A percentile compares a stretch with the other conserved stretches of the same genome.
Conservation (phyloP, 92 coral and sea anemone genomes). For the Bergia puertoricense region DNA sequence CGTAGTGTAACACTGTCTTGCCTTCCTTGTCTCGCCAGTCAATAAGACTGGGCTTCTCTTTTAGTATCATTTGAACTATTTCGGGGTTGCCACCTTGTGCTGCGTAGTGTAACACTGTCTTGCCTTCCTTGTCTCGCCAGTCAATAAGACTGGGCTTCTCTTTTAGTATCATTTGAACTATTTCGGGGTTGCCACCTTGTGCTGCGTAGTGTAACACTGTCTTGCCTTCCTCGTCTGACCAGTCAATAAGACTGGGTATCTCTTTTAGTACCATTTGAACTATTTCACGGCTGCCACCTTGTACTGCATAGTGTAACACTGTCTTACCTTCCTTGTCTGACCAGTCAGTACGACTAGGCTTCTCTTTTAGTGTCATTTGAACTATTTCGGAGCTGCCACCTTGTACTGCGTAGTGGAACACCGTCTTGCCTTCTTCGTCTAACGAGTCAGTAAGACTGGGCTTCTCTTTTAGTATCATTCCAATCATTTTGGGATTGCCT, state of each 20-base stretch:
- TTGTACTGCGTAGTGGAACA: neutral
- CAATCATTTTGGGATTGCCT: neutral
- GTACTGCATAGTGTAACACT: neutral
- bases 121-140: too few relatives aligned
- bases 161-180: too few relatives aligned
- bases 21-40: neutral
- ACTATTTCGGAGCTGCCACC: neutral
- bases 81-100: too few relatives aligned
- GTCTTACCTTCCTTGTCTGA: neutral
- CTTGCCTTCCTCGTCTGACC: neutral
- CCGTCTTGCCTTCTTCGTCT: neutral
- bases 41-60: neutral
- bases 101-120: too few relatives aligned
- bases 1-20: neutral
- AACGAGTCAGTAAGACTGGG: neutral
- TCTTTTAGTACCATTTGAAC: too few relatives aligned
- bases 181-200: too few relatives aligned
- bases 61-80: neutral
- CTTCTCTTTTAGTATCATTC: neutral
- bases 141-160: too few relatives aligned
- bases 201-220: neutral
- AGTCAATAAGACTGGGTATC: too few relatives aligned
- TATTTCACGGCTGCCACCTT: too few relatives aligned
- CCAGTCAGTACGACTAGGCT: neutral
- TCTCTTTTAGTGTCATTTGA: neutral